Base-by-base conservation (phyloP, 2,113 vertebrate genomes). In the Barbus barbus region DNA sequence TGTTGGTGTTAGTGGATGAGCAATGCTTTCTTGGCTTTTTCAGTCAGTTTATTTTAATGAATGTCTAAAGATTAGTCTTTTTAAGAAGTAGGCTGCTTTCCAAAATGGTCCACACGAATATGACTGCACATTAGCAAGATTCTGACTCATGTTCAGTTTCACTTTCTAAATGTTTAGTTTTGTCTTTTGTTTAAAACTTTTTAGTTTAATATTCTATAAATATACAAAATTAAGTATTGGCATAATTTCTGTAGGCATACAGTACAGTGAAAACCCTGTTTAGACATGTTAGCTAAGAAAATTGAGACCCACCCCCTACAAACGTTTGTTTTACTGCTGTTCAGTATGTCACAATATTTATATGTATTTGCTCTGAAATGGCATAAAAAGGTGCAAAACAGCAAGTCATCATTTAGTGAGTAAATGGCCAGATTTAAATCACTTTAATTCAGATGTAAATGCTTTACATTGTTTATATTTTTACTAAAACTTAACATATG, bases 1-100 rank as follows among this genome's bases (percentile, higher is more conserved):
- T 53, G 16, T 38, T 36, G 41, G 22, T 33, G 46, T 38, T 38
- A 38, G 36, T 38, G 5, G 63, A 60, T 61, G 84, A 73, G 33
- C 26, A 60, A 83, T 67, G 44, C 58, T 85, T 38, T 85, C 24
- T 63, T 72, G 48, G 24, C 61, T 53, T 7, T 28, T 78, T 51
- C 14, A 26, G 12, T 22, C 24, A 28, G 65, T 75, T 60, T 69
- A 51, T 41, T 36, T 63, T 33, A 33, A 24, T 74, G 16, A 53
- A 20, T 69, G 38, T 53, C 14, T 74, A 46, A 31, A 72, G 12
- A 28, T 69, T 69, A 22, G 65, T 22, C 41, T 67, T 79, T 74
- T n/a, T 31, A 60, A 60, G 78, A 48, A 2, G 26, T 11, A 33
- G 67, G 11, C 28, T 63, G 53, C 63, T 36, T 51, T 83, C 24